Evolutionary conservation across 2,113 vertebrate genomes (phyloP).

Genomic region (Calyptommatus sinebrachiatus): DNA sequence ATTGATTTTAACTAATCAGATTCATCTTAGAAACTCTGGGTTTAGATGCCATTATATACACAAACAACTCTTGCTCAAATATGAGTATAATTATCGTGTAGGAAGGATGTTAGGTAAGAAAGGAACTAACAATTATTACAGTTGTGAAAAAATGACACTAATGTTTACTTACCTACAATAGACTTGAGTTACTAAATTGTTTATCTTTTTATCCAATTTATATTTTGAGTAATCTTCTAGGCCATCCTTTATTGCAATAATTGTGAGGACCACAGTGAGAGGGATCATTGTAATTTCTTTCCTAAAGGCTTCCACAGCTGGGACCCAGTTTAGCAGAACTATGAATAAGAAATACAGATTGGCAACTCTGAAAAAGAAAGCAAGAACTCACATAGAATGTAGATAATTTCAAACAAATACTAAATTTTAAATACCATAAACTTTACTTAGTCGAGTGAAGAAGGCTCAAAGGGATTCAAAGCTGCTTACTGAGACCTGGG

Average conservation of each 20-base stretch:
- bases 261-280: slow-evolving; percentile 83
- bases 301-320: slow-evolving; percentile 93
- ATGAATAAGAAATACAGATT: slow-evolving; percentile 97
- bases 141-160: neutral
- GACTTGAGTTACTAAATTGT: slow-evolving; percentile 82
- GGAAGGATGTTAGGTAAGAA: neutral
- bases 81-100: neutral
- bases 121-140: neutral
- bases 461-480: too few species aligned
- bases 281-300: slow-evolving; percentile 98
- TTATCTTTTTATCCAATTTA: slow-evolving; percentile 88
- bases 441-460: too few species aligned
- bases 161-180: slow-evolving; percentile 81
- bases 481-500: too few species aligned
- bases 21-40: neutral
- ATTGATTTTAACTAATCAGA: neutral
- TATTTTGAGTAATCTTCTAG: slow-evolving; percentile 93
- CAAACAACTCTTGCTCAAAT: neutral
- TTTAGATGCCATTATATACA: neutral
- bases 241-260: slow-evolving; percentile 92
- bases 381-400: slow-evolving; percentile 2
- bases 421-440: too few species aligned
- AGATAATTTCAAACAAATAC: neutral
- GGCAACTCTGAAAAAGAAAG: slow-evolving; percentile 79
- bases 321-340: slow-evolving; percentile 94